These are phyloP conservation scores for Morinoia aosen DNA, from an alignment of 2,888 invertebrate genomes.

Conservation along the genomic window DNA sequence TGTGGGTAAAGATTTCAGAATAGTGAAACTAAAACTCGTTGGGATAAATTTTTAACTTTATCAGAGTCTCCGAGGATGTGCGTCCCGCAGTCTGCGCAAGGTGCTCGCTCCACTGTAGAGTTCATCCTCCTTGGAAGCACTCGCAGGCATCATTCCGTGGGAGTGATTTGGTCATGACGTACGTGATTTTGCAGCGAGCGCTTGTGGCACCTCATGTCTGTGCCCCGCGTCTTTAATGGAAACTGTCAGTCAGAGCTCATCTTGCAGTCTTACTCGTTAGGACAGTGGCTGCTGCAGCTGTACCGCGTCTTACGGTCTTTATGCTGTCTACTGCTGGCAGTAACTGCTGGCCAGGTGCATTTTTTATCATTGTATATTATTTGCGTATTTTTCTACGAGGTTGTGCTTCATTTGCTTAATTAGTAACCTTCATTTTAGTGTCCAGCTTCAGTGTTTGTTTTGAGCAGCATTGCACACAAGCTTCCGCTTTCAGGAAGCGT, in stretches of 20 bases:
- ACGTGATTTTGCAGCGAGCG: background rate
- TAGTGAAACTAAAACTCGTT: background rate
- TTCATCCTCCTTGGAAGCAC: conserved; percentile 4
- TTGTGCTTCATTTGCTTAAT: too few relatives aligned
- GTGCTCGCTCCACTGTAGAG: background rate
- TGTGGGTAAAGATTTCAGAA: background rate
- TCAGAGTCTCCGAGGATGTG: background rate
- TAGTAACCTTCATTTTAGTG: too few relatives aligned
- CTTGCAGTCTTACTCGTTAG: conserved; percentile 20
- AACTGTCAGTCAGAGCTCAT: conserved; percentile 25
- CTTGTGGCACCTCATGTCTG: background rate
- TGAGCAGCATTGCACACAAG: too few relatives aligned
- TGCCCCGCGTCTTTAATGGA: conserved; percentile 38
- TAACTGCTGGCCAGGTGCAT: too few relatives aligned
- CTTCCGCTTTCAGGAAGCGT: too few relatives aligned
- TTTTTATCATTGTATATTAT: too few relatives aligned
- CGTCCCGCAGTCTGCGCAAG: background rate
- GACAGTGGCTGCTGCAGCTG: conserved; percentile 12
- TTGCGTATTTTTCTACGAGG: too few relatives aligned
- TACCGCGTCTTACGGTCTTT: background rate
- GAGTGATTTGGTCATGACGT: background rate
- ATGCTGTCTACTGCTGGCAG: background rate
- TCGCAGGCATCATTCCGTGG: background rate
- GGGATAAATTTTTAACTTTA: background rate
- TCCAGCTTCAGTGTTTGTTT: too few relatives aligned